Evolutionary conservation across 2,888 invertebrate species (phyloP).

Genomic region (Biston betularia): DNA sequence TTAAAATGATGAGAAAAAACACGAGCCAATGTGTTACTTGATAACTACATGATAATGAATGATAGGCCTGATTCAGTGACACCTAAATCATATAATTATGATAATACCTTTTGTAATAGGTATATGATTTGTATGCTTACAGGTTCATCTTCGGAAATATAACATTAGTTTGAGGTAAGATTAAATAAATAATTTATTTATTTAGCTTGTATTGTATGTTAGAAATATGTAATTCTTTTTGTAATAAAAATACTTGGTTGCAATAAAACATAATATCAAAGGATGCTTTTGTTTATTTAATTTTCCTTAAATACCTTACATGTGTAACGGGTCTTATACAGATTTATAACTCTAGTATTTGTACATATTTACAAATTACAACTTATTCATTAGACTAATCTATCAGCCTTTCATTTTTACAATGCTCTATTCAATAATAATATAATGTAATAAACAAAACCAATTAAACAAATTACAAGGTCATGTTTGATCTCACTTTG

Average conservation of each 20-base stretch:
- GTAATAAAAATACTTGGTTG: background rate
- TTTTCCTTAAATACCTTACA: conserved; percentile 12
- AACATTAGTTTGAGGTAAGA: background rate
- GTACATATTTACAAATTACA: conserved; percentile 58
- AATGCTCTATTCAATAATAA: conserved; percentile 33
- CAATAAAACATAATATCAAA: background rate
- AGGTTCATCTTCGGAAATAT: background rate
- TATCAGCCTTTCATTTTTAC: conserved; percentile 68
- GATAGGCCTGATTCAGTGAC: conserved; percentile 73
- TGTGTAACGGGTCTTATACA: conserved; percentile 52
- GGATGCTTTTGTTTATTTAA: background rate
- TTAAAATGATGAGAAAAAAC: conserved; percentile 69
- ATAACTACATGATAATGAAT: conserved; percentile 76
- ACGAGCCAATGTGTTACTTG: conserved; percentile 78
- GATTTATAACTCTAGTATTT: conserved; percentile 47
- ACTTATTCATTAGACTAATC: conserved; percentile 52
- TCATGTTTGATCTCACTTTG: background rate
- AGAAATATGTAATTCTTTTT: no score
- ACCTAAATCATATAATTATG: background rate
- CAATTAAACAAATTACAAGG: background rate
- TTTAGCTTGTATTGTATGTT: background rate
- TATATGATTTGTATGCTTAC: background rate
- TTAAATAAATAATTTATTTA: background rate
- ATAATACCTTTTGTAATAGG: background rate
- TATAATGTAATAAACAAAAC: background rate